Conservation (phyloP, 2,888 invertebrate species). For the Apeira syringaria region DNA sequence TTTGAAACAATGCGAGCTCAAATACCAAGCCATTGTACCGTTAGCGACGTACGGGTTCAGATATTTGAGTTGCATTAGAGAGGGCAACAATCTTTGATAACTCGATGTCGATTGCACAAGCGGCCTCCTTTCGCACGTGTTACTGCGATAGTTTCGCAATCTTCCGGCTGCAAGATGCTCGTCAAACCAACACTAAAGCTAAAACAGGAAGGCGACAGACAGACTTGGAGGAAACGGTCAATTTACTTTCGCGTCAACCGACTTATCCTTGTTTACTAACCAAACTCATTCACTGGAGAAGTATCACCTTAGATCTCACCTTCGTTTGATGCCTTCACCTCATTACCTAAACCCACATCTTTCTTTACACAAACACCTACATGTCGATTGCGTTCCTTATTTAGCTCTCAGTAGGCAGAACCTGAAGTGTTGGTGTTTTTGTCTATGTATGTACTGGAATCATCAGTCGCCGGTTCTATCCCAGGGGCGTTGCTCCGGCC, state of each 20-base stretch:
- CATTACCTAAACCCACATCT: slow-evolving; percentile 43
- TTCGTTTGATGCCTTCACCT: slow-evolving; percentile 47
- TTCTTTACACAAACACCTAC: slow-evolving; percentile 32
- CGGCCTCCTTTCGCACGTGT: slow-evolving; percentile 72
- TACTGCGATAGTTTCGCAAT: slow-evolving; percentile 60
- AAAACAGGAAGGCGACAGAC: slow-evolving; percentile 31
- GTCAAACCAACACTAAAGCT: slow-evolving; percentile 30
- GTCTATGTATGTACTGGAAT: slow-evolving; percentile 30
- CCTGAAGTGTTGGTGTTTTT: slow-evolving; percentile 27
- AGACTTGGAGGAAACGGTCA: slow-evolving; percentile 22
- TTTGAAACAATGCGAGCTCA: slow-evolving; percentile 67
- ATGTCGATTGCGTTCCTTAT: slow-evolving; percentile 19
- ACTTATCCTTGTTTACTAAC: slow-evolving; percentile 6
- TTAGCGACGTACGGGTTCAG: slow-evolving; percentile 53
- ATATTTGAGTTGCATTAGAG: slow-evolving; percentile 57
- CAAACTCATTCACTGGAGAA: not conserved
- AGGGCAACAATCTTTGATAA: slow-evolving; percentile 73
- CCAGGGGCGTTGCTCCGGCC: slow-evolving; percentile 71
- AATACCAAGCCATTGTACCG: slow-evolving; percentile 53
- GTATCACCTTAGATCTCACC: slow-evolving; percentile 27
- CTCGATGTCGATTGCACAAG: slow-evolving; percentile 64
- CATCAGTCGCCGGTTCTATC: slow-evolving; percentile 45
- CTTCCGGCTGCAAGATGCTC: slow-evolving; percentile 49
- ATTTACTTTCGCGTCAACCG: slow-evolving; percentile 23
- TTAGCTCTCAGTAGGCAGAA: slow-evolving; percentile 36